phyloP scores from a whole-genome alignment of 2,888 invertebrate genomes.

The Pristionchus arcanus region DNA sequence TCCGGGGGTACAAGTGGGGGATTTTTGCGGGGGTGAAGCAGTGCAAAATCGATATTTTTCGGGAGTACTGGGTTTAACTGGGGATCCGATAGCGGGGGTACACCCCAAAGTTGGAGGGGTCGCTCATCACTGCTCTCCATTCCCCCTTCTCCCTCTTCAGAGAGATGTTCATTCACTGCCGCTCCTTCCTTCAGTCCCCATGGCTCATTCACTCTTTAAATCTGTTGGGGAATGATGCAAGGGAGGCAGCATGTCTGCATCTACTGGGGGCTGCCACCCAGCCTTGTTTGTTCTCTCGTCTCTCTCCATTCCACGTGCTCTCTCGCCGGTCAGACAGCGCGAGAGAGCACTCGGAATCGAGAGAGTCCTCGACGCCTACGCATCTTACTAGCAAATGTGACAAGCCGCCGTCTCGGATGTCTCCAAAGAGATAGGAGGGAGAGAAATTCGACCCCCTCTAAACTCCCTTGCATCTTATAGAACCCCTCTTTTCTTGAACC shows the following conservation, averaged over 20 bases:
- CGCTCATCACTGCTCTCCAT: too few relatives aligned
- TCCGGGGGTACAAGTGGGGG: too few relatives aligned
- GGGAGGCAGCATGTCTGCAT: neutral
- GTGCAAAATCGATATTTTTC: too few relatives aligned
- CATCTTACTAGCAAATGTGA: neutral
- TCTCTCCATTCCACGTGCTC: neutral
- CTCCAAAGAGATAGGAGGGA: neutral
- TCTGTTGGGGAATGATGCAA: neutral
- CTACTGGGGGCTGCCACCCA: neutral
- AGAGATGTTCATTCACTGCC: too few relatives aligned
- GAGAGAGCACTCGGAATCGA: neutral
- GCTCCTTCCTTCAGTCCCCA: neutral
- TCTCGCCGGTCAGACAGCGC: too few relatives aligned
- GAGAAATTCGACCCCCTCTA: conserved; percentile 34
- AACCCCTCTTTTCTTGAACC: neutral
- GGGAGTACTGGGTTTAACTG: too few relatives aligned
- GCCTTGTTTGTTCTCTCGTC: neutral
- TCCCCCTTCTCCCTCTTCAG: too few relatives aligned
- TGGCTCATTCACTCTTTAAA: neutral
- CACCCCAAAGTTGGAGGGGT: too few relatives aligned
- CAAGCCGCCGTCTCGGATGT: neutral
- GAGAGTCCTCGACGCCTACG: neutral
- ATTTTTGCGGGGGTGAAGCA: too few relatives aligned
- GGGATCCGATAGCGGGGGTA: too few relatives aligned
- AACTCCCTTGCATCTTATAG: conserved; percentile 42